These are phyloP conservation scores for Lucinisca nassula DNA, from an alignment of 2,888 invertebrate genomes.

Conservation along the genomic window DNA sequence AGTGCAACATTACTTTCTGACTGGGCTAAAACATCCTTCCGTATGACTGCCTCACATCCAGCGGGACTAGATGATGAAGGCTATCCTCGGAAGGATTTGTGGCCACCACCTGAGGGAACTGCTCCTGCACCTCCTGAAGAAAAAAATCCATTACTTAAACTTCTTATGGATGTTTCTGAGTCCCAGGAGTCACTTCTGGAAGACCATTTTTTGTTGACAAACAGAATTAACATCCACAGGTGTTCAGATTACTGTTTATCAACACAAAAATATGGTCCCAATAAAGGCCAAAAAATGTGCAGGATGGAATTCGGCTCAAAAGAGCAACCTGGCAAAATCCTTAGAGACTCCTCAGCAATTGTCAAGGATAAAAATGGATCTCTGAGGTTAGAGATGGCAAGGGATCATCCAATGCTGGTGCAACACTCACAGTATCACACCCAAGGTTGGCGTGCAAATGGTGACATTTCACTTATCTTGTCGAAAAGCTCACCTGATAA, in stretches of 20 bases:
- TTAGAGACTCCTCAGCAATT: slow-evolving; percentile 54
- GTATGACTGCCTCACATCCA: slow-evolving; percentile 60
- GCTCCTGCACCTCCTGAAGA: slow-evolving; percentile 52
- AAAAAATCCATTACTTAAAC: slow-evolving; percentile 67
- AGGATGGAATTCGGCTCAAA: slow-evolving; percentile 68
- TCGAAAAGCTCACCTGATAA: slow-evolving; percentile 66
- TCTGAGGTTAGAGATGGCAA: slow-evolving; percentile 68
- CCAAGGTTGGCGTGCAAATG: slow-evolving; percentile 68
- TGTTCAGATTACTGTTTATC: slow-evolving; percentile 24
- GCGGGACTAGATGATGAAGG: slow-evolving; percentile 48
- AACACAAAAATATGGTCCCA: neutral
- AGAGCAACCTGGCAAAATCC: slow-evolving; percentile 18
- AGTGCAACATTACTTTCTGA: slow-evolving; percentile 31
- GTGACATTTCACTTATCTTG: slow-evolving; percentile 69
- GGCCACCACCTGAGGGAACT: slow-evolving; percentile 28
- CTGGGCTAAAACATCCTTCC: slow-evolving; percentile 54
- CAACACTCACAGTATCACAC: slow-evolving; percentile 71
- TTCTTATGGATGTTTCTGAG: slow-evolving; percentile 69
- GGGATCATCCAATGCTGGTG: slow-evolving; percentile 71
- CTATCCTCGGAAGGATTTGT: slow-evolving; percentile 65
- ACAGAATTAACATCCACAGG: slow-evolving; percentile 54
- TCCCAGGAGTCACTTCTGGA: slow-evolving; percentile 66
- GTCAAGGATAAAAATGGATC: slow-evolving; percentile 69
- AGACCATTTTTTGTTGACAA: slow-evolving; percentile 57
- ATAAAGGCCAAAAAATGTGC: slow-evolving; percentile 35